Evolutionary conservation across 2,113 vertebrate species (phyloP), one percentile per base, ranked within the genome.

Genomic region (Elachura formosa): DNA sequence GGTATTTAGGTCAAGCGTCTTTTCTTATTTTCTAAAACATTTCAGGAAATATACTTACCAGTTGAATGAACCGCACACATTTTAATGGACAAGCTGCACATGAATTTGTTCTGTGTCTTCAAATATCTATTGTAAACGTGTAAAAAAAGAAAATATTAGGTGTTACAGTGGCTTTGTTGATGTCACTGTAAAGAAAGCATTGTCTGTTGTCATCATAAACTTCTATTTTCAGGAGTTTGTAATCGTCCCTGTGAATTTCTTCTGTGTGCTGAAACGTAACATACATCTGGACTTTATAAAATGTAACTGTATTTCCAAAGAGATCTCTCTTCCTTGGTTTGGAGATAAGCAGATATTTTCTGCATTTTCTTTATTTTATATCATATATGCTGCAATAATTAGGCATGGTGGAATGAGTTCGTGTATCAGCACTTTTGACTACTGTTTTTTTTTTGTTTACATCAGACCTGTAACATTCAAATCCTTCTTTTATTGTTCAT

Each of bases 251-350:
- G 11, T 94, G 41, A 92, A 93, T 67, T 78, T 67, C 38, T 92
- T 55, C 79, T 69, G 38, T 93, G 64, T 52, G 51, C 75, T 95
- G 82, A 88, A 95, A 95, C 14, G 31, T 94, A 83, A 84, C 41
- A 63, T 2, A 2, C 45, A 58, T 91, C 73, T 89, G 85, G 45
- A 67, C 59, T 95, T 92, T 52, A 83, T 41, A 36, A 12, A 69
- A 82, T 87, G 84, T 82, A 95, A 93, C 20, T 94, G 7, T 54
- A 76, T 96, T 97, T 97, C 97, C 97, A 97, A 98, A 98, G 96
- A 97, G 33, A 92, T 88, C 45, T 94, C 52, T 91, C 71, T 77
- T 94, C 86, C 86, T 56, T 96, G 66, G 48, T 94, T 84, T 95
- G 94, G 74, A 89, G 74, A 93, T 93, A 92, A 82, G 86, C 94